Conservation (phyloP, 2,113 vertebrate genomes). For the Vidua macroura region DNA sequence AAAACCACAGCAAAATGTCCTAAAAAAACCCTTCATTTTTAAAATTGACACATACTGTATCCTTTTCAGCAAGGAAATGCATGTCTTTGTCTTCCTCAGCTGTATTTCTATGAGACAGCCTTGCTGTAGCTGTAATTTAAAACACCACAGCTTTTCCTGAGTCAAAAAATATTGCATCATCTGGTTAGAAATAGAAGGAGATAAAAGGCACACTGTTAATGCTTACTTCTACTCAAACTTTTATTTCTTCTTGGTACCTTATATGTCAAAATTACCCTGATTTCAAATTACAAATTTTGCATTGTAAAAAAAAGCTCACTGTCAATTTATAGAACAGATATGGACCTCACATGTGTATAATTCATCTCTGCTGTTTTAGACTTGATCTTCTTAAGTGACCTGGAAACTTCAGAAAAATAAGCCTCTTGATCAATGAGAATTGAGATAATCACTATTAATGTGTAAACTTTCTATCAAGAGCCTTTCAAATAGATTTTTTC, state of each 20-base stretch:
- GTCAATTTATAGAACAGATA: neutral
- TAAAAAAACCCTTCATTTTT: conserved; percentile 2
- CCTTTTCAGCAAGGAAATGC: neutral
- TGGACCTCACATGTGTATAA: neutral
- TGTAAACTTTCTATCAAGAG: neutral
- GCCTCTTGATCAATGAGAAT: neutral
- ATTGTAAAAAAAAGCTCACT: neutral
- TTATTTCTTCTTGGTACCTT: neutral
- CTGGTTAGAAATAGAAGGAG: neutral
- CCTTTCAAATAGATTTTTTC: neutral
- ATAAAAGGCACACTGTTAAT: neutral
- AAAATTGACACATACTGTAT: neutral
- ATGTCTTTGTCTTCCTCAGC: neutral
- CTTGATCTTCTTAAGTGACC: neutral
- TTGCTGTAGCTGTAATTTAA: neutral
- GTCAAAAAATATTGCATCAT: neutral
- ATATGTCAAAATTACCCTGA: neutral
- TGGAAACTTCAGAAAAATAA: neutral
- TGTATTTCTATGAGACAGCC: neutral
- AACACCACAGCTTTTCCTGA: neutral
- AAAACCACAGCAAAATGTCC: conserved; percentile 13
- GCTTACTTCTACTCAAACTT: neutral
- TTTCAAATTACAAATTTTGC: neutral
- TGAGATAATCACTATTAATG: neutral
- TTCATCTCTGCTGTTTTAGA: neutral